A percentile compares a stretch with the other conserved stretches of the same genome.
Conservation (phyloP, 2,113 vertebrate genomes). For the Irena cyanogastra region DNA sequence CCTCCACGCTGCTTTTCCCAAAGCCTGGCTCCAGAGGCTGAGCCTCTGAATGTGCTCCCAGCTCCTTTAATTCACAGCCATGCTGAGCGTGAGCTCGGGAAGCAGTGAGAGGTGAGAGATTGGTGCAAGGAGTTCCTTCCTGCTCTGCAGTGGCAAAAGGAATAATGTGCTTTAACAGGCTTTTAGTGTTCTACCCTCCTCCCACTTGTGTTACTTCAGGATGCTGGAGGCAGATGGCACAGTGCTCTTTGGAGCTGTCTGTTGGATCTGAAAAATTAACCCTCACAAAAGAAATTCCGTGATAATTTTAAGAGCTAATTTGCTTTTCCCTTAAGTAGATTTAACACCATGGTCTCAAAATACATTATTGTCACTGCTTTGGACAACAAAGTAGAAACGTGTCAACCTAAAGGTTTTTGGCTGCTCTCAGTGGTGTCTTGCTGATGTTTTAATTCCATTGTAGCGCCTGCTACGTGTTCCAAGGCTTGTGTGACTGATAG, state of each 20-base stretch:
- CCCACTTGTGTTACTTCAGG: conserved; percentile 49
- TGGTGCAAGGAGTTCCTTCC: neutral
- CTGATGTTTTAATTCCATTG: conserved; percentile 1
- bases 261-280: neutral
- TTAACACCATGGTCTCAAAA: neutral
- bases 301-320: neutral
- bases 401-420: neutral
- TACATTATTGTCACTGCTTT: neutral
- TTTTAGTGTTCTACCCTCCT: conserved; percentile 45
- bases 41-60: neutral
- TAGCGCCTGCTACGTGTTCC: neutral
- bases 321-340: neutral
- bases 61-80: neutral
- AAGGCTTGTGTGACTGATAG: neutral
- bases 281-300: neutral
- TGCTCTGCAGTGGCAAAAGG: neutral
- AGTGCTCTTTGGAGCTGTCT: neutral
- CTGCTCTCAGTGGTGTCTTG: neutral
- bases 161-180: conserved; percentile 23
- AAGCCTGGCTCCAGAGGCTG: neutral
- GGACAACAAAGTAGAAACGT: neutral
- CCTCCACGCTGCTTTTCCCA: neutral
- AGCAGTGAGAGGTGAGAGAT: neutral
- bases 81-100: neutral
- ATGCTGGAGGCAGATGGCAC: conserved; percentile 45